phyloP scores from a whole-genome alignment of 2,888 invertebrate species.

The Amphipyra berbera region DNA sequence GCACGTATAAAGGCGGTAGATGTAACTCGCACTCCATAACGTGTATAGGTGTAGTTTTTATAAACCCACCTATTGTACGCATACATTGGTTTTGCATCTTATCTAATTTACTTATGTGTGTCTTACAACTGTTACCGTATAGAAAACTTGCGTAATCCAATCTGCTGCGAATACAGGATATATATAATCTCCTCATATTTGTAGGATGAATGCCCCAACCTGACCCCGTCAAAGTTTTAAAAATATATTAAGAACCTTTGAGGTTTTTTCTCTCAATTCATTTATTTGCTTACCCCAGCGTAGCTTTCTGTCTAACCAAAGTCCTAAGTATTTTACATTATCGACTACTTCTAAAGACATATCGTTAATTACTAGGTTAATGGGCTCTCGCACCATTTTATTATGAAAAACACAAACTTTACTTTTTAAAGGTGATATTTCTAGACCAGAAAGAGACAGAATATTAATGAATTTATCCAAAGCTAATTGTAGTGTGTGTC shows the following conservation, averaged over 20 bases:
- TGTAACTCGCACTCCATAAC: slow-evolving; percentile 2
- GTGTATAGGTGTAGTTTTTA: slow-evolving; percentile 42
- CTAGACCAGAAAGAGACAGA: slow-evolving; percentile 30
- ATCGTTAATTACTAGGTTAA: slow-evolving; percentile 27
- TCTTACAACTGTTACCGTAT: slow-evolving; percentile 29
- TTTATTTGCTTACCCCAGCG: slow-evolving; percentile 58
- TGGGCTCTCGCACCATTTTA: slow-evolving; percentile 14
- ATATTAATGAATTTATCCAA: slow-evolving; percentile 25
- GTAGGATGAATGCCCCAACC: slow-evolving; percentile 58
- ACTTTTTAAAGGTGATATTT: slow-evolving; percentile 48
- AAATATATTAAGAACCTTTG: slow-evolving; percentile 52
- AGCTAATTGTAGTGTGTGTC: slow-evolving; percentile 11
- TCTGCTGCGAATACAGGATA: slow-evolving; percentile 50
- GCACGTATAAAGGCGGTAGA: not conserved
- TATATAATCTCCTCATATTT: slow-evolving; percentile 53
- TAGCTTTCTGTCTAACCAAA: slow-evolving; percentile 38
- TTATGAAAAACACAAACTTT: slow-evolving; percentile 54
- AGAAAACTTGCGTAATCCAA: slow-evolving; percentile 50
- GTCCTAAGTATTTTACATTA: slow-evolving; percentile 39
- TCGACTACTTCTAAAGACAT: slow-evolving; percentile 15
- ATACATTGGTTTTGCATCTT: slow-evolving; percentile 47
- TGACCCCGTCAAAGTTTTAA: slow-evolving; percentile 53
- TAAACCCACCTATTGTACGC: slow-evolving; percentile 44
- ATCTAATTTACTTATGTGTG: slow-evolving; percentile 41
- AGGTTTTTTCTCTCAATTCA: slow-evolving; percentile 34